phyloP scores from a whole-genome alignment of 2,888 invertebrate species.

The Eucera pruinosa region DNA sequence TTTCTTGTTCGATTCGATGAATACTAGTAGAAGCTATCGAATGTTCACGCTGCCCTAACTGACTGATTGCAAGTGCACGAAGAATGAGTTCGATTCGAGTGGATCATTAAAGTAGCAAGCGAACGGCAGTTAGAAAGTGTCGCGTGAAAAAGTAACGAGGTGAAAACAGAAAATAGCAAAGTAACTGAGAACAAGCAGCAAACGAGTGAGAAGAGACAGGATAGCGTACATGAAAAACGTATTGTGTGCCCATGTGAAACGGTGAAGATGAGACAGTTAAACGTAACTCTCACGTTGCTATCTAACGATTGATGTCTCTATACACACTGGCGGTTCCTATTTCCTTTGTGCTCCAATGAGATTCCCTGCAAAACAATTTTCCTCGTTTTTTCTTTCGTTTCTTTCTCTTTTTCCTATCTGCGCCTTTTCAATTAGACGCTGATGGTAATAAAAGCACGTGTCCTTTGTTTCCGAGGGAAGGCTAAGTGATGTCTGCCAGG shows the following conservation, averaged over 20 bases:
- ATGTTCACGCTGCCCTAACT: slow-evolving; percentile 17
- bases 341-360: slow-evolving; percentile 38
- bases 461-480: neutral
- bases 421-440: neutral
- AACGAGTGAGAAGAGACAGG: too few relatives aligned
- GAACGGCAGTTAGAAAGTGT: slow-evolving; percentile 43
- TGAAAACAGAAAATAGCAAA: too few relatives aligned
- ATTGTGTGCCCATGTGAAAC: too few relatives aligned
- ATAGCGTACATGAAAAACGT: too few relatives aligned
- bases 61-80: slow-evolving; percentile 35
- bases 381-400: neutral
- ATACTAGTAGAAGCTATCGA: slow-evolving; percentile 9
- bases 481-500: slow-evolving; percentile 7
- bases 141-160: slow-evolving; percentile 28
- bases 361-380: slow-evolving; percentile 35
- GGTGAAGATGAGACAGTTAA: neutral
- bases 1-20: slow-evolving; percentile 1
- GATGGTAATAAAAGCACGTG: slow-evolving; percentile 37
- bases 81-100: slow-evolving; percentile 38
- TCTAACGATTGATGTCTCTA: slow-evolving; percentile 53
- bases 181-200: too few relatives aligned
- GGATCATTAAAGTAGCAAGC: slow-evolving; percentile 53
- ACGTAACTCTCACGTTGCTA: slow-evolving; percentile 41
- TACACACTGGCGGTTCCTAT: slow-evolving; percentile 19
- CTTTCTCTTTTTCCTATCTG: too few relatives aligned